Evolutionary conservation across 2,797 vertebrate species (phyloP).

Genomic region (Cossypha polioptera): DNA sequence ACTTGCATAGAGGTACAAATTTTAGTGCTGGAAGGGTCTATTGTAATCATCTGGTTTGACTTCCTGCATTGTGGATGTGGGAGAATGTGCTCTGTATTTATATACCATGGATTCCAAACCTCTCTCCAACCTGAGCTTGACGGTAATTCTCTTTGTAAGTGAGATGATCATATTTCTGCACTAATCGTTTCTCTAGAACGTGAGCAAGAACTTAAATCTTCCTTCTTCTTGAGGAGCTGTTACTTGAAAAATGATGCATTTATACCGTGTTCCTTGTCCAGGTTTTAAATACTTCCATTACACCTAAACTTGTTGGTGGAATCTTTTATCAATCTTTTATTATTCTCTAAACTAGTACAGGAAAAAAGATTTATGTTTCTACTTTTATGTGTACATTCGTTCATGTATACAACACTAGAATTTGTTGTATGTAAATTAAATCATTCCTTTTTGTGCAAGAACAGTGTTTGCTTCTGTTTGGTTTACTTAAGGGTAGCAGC

Average conservation of each 20-base stretch:
- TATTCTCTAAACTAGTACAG: not conserved
- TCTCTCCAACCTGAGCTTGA: not conserved
- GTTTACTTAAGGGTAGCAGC: not conserved
- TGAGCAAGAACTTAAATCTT: not conserved
- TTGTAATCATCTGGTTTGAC: not conserved
- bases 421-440: not conserved
- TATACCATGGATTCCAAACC: not conserved
- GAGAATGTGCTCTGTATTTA: not conserved
- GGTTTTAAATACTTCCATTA: not conserved
- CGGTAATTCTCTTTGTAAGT: not conserved
- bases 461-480: not conserved
- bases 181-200: not conserved
- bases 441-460: not conserved
- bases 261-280: not conserved
- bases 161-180: not conserved
- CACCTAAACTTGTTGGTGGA: not conserved
- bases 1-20: not conserved
- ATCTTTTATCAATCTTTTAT: not conserved
- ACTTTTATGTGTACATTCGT: not conserved
- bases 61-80: not conserved
- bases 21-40: not conserved
- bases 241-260: not conserved
- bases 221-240: not conserved
- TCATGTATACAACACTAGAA: not conserved
- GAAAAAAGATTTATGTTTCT: not conserved